Conservation (phyloP, 2,113 vertebrate genomes). For the Drymodes brunneopygia region DNA sequence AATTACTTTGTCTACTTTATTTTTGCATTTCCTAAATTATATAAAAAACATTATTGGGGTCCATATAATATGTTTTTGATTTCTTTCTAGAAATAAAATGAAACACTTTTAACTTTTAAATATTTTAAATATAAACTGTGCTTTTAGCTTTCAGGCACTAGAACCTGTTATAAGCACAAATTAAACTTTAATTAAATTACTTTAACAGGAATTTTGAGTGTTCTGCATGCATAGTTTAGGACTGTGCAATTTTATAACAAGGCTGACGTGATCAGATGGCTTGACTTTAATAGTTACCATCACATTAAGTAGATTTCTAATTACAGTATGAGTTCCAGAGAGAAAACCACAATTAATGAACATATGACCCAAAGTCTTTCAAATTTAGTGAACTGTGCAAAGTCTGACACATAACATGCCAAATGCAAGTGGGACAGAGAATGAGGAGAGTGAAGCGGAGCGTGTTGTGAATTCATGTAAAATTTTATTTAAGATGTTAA, state of each 20-base stretch:
- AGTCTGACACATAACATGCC: background rate
- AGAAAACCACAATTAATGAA: slow-evolving; percentile 50
- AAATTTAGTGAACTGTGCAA: slow-evolving; percentile 16
- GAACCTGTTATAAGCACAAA: slow-evolving; percentile 31
- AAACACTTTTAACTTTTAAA: background rate
- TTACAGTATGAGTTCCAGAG: slow-evolving; percentile 33
- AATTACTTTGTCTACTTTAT: background rate
- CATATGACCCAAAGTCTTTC: slow-evolving; percentile 34
- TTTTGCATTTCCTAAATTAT: background rate
- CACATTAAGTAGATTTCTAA: slow-evolving; percentile 58
- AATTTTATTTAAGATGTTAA: background rate
- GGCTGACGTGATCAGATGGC: slow-evolving; percentile 9
- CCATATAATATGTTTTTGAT: background rate
- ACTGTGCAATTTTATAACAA: slow-evolving; percentile 48
- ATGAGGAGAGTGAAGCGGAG: background rate
- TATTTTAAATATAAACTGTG: background rate
- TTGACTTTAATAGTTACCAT: slow-evolving; percentile 44
- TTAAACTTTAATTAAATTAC: slow-evolving; percentile 62
- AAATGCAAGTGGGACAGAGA: background rate
- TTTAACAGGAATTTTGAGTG: slow-evolving; percentile 43
- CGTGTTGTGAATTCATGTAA: background rate
- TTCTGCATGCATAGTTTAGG: slow-evolving; percentile 43
- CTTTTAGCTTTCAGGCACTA: background rate
- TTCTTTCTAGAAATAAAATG: background rate
- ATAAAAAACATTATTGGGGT: background rate